phyloP scores from a whole-genome alignment of 64 coral and sea anemone genomes.

The Stichodactyla helianthus region DNA sequence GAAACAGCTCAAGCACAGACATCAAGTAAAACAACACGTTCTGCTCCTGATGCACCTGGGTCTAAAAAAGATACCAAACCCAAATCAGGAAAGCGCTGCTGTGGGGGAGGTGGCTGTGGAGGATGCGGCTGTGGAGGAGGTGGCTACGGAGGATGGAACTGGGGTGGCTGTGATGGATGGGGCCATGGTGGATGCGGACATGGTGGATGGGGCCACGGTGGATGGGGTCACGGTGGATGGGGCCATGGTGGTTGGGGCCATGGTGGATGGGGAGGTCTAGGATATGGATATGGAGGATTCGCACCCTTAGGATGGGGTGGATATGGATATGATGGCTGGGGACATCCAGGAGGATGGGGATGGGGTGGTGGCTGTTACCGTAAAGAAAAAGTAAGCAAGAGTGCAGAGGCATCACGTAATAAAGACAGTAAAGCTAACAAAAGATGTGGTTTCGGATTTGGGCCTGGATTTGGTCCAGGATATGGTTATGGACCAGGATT shows the following conservation, averaged over 20 bases:
- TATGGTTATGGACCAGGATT: slow-evolving; percentile 11
- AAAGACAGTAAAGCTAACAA: slow-evolving; percentile 9
- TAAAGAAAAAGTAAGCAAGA: slow-evolving; percentile 10
- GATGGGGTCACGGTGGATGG: slow-evolving; percentile 27
- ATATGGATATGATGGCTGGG: slow-evolving; percentile 48
- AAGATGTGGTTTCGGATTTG: slow-evolving; percentile 21
- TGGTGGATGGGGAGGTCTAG: slow-evolving; percentile 2
- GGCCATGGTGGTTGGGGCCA: slow-evolving; percentile 20
- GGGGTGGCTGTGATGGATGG: slow-evolving; percentile 37
- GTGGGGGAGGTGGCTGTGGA: not conserved
- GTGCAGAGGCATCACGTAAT: not conserved
- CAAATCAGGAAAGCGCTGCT: not conserved
- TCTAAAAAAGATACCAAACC: slow-evolving; percentile 2
- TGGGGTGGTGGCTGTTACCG: slow-evolving; percentile 4
- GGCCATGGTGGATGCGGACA: slow-evolving; percentile 17
- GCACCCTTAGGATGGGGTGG: slow-evolving; percentile 35
- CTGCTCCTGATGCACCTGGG: not conserved
- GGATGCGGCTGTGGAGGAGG: slow-evolving; percentile 24
- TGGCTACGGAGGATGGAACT: slow-evolving; percentile 25
- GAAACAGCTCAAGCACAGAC: not conserved
- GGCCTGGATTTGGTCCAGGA: slow-evolving; percentile 18
- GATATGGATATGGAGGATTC: slow-evolving; percentile 47
- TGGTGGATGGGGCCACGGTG: slow-evolving; percentile 7
- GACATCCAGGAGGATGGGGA: not conserved
- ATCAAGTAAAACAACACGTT: slow-evolving; percentile 4